Evolutionary conservation across 2,888 invertebrate species (phyloP).

Genomic region (Temnothorax rugatulus): DNA sequence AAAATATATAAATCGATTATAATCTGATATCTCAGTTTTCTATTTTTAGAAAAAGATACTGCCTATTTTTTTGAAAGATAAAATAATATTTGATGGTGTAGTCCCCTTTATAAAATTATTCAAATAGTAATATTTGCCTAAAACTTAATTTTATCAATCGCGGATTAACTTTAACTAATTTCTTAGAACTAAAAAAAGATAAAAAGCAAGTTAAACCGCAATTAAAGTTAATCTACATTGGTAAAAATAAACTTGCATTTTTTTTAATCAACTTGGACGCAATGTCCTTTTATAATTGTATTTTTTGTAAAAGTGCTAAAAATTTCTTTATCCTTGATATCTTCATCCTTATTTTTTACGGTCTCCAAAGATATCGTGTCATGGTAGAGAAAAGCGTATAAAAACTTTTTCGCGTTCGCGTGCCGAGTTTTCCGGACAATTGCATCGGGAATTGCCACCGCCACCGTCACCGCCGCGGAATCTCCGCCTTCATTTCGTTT

Average conservation of each 20-base stretch:
- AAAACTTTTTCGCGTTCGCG: constrained; percentile 62
- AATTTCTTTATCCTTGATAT: neutral
- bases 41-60: neutral
- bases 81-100: neutral
- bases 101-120: neutral
- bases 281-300: neutral
- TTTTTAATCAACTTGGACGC: neutral
- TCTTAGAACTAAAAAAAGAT: too few relatives aligned
- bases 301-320: constrained; percentile 2
- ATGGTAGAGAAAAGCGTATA: constrained; percentile 45
- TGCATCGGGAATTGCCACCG: constrained; percentile 68
- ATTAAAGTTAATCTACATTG: too few relatives aligned
- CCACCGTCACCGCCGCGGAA: constrained; percentile 39
- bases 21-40: neutral
- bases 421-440: constrained; percentile 72
- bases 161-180: too few relatives aligned
- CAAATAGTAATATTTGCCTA: neutral
- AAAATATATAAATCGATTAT: neutral
- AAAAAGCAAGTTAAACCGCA: too few relatives aligned
- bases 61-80: neutral
- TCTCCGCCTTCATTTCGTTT: constrained; percentile 50
- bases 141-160: neutral
- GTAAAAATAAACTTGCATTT: neutral
- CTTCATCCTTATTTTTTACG: neutral
- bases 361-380: neutral